Base-by-base conservation (phyloP, 2,888 invertebrate species). In the Himalopsyche anomala region DNA sequence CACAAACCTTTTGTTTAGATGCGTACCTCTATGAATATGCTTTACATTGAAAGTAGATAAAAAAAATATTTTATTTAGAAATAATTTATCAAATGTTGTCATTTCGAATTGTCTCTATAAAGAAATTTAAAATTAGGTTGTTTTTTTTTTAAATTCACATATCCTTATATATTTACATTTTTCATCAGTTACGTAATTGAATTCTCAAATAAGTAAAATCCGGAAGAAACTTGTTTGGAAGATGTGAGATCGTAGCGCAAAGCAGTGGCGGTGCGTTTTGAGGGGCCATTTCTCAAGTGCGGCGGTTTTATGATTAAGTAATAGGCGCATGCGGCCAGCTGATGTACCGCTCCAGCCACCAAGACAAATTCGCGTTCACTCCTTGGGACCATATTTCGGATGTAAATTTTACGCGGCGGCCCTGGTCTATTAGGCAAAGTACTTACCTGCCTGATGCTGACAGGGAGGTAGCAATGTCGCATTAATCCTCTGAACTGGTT, bases 301-400 rank as follows among this genome's bases (percentile, higher is more conserved):
- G 74, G 83, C 38, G 36, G 83, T 83, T 83, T 83, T 83, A 83
- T 56, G 83, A 83, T 83, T 62, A 83, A 83, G 69, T 69, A 83
- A 83, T 56, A 62, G 62, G 62, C 62, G 62, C 62, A 62, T 62
- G 62, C 62, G 62, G 62, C 62, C 62, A 19, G 62, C 62, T 62
- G 62, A 62, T 62, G 28, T 62, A 62, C 62, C 62, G 62, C 62
- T 19, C 28, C 62, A 62, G 62, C 62, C 62, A 19, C 83, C 51
- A 40, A 74, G 84, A 84, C 84, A 80, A 42, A 80, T 84, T 84
- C 45, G 84, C 45, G 51, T 28, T 28, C n/a, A 28, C 62, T 19
- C 62, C 62, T 62, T 62, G 19, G 19, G 62, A 62, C 80, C 54
- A 81, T 51, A 51, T 81, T 81, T 51, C 28, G 28, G 56, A 83